Conservation (phyloP, 2,113 vertebrate genomes). For the Notarius lentiginosus region DNA sequence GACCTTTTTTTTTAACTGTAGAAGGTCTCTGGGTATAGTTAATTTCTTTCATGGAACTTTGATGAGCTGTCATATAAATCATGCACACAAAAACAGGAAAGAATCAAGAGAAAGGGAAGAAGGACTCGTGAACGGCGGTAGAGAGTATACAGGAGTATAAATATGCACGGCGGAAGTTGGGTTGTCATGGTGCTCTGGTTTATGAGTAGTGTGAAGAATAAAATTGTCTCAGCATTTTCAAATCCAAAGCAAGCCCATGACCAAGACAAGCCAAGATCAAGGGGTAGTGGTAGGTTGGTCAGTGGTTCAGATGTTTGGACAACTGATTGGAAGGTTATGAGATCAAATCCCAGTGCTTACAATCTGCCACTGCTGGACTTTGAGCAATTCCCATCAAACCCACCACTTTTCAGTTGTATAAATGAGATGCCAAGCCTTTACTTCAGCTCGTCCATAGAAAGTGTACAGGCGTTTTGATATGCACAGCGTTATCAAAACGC, state of each 20-base stretch:
- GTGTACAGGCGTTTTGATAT: too few relatives aligned
- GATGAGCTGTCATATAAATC: not conserved
- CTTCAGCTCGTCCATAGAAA: not conserved
- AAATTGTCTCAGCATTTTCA: not conserved
- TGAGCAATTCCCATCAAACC: not conserved
- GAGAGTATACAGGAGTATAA: not conserved
- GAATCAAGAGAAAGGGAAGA: not conserved
- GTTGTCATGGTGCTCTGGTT: not conserved
- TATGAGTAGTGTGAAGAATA: not conserved
- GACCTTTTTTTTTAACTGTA: not conserved
- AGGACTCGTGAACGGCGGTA: not conserved
- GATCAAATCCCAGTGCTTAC: not conserved
- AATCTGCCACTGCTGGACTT: not conserved
- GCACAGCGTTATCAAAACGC: too few relatives aligned
- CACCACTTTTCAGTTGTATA: not conserved
- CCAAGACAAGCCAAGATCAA: not conserved
- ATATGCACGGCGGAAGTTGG: not conserved
- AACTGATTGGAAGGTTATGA: not conserved
- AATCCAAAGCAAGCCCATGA: not conserved
- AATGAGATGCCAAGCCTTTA: not conserved
- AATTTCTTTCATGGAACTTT: not conserved
- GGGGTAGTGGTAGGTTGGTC: not conserved
- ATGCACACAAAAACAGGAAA: not conserved
- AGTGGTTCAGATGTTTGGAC: not conserved
- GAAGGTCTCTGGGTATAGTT: not conserved